These are phyloP conservation scores for Esox niger DNA, from an alignment of 2,113 vertebrate genomes.

Conservation along the genomic window DNA sequence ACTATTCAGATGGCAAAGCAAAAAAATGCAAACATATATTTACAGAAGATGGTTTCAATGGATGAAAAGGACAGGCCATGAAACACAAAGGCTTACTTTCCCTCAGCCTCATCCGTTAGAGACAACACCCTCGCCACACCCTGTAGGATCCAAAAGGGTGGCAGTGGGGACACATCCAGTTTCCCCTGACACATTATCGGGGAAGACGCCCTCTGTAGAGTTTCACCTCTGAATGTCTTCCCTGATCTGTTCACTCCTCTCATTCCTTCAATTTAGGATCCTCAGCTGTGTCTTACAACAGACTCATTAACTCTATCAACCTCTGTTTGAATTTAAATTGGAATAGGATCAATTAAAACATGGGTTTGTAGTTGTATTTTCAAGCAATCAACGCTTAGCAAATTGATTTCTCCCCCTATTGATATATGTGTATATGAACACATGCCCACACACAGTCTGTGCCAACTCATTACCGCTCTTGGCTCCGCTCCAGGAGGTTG, in stretches of 20 bases:
- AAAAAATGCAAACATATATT: not conserved
- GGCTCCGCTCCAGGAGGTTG: not conserved
- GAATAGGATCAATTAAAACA: too few species aligned
- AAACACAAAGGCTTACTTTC: conserved; percentile 9
- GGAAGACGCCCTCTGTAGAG: conserved; percentile 26
- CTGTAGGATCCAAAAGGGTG: conserved; percentile 14
- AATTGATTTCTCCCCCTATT: not conserved
- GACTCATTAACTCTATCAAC: not conserved
- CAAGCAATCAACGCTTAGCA: not conserved
- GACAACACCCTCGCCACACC: conserved; percentile 47
- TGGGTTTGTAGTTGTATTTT: not conserved
- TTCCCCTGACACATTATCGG: conserved; percentile 13
- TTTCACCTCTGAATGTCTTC: conserved; percentile 32
- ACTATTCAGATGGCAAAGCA: not conserved
- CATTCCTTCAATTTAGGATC: conserved; percentile 11
- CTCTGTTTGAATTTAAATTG: not conserved
- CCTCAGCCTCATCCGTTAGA: conserved; percentile 35
- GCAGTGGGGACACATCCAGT: conserved; percentile 2
- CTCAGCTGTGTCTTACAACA: not conserved
- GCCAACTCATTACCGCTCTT: not conserved
- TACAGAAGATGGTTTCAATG: conserved; percentile 1
- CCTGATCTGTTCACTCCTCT: conserved; percentile 28
- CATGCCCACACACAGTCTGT: not conserved
- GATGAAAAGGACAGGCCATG: conserved; percentile 8
- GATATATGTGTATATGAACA: not conserved